Conservation (phyloP, 1,140 invertebrate species). For the Homalodisca vitripennis region DNA sequence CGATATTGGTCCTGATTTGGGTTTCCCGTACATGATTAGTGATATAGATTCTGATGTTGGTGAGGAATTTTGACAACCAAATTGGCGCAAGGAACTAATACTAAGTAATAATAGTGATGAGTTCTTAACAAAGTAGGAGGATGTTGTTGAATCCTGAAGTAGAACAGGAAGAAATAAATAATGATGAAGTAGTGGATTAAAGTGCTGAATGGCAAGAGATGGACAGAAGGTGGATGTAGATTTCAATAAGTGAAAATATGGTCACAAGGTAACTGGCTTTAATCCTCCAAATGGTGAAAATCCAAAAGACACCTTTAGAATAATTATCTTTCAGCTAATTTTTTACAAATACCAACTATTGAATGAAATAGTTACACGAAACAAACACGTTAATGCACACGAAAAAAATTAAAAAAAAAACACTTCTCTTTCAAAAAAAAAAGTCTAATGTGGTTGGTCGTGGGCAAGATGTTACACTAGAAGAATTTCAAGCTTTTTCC, state of each 20-base stretch:
- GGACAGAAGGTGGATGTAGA: too few species aligned
- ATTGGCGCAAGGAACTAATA: too few species aligned
- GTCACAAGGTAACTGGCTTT: not conserved
- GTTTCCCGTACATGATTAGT: too few species aligned
- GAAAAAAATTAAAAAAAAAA: slow-evolving; percentile 15
- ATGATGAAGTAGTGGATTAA: too few species aligned
- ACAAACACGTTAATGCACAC: not conserved
- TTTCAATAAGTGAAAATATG: slow-evolving; percentile 3
- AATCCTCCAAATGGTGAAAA: not conserved
- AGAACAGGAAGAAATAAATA: too few species aligned
- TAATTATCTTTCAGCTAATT: slow-evolving; percentile 19
- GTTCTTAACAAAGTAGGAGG: too few species aligned
- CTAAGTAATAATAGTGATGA: too few species aligned
- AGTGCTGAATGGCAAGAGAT: too few species aligned
- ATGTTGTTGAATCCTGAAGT: too few species aligned
- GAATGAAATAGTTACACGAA: slow-evolving; percentile 3
- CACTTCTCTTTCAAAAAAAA: not conserved
- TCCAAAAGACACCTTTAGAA: not conserved
- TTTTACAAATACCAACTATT: slow-evolving; percentile 3
- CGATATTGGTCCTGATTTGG: too few species aligned
- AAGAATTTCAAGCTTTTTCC: slow-evolving; percentile 9
- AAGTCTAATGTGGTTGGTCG: slow-evolving; percentile 14
- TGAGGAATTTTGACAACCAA: too few species aligned
- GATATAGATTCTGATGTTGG: too few species aligned
- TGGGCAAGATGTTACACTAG: slow-evolving; percentile 16